These are phyloP conservation scores for Orchestes rusci DNA, from an alignment of 2,888 invertebrate species.

Conservation along the genomic window DNA sequence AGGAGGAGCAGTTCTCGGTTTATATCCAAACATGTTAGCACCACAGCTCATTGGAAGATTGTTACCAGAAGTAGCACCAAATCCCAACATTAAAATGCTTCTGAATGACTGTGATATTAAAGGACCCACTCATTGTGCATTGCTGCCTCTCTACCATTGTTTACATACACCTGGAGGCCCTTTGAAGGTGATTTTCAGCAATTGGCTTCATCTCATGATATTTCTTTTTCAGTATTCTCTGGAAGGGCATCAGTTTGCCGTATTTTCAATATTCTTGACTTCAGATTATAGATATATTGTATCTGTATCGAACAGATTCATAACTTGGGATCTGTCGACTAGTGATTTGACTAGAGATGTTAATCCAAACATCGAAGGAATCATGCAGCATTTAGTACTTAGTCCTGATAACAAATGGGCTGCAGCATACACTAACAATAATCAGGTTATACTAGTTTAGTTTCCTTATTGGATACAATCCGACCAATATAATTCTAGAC, in stretches of 20 bases:
- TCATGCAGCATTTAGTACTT: slow-evolving; percentile 88
- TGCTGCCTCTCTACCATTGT: slow-evolving; percentile 91
- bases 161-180: slow-evolving; percentile 98
- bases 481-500: slow-evolving; percentile 53
- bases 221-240: slow-evolving; percentile 70
- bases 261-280: slow-evolving; percentile 85
- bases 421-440: slow-evolving; percentile 92
- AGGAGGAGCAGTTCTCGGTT: slow-evolving; percentile 87
- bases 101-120: slow-evolving; percentile 85
- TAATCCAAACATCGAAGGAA: slow-evolving; percentile 90
- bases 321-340: slow-evolving; percentile 94
- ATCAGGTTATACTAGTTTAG: slow-evolving; percentile 51
- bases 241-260: slow-evolving; percentile 97
- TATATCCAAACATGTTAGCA: slow-evolving; percentile 92
- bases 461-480: not conserved
- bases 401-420: slow-evolving; percentile 96
- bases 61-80: slow-evolving; percentile 80
- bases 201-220: not conserved
- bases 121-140: slow-evolving; percentile 81
- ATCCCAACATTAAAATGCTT: slow-evolving; percentile 77
- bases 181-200: slow-evolving; percentile 64
- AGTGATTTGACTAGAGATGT: slow-evolving; percentile 91
- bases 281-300: slow-evolving; percentile 89
- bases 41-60: slow-evolving; percentile 89
- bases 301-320: slow-evolving; percentile 92